A percentile compares a stretch with the other conserved stretches of the same genome.
phyloP scores from a whole-genome alignment of 2,797 vertebrate species.

The Rousettus madagascariensis region DNA sequence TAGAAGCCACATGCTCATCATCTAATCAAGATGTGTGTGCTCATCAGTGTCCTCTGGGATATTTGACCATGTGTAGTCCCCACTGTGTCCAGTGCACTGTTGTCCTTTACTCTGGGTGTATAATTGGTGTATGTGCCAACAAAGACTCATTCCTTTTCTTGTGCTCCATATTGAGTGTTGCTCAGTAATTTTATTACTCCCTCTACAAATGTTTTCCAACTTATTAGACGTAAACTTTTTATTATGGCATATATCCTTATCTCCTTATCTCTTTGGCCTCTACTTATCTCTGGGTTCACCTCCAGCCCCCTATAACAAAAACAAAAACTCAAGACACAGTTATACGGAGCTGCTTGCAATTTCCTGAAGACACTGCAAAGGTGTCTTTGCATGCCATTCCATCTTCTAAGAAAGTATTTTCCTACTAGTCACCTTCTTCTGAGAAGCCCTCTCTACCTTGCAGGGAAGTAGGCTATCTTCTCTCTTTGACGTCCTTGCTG shows the following conservation, averaged over 20 bases:
- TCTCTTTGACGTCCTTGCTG: not conserved
- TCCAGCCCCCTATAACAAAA: not conserved
- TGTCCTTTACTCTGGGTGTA: not conserved
- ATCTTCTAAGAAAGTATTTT: not conserved
- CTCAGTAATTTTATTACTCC: not conserved
- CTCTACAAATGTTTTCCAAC: not conserved
- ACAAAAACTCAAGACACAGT: not conserved
- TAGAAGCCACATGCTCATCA: accelerated
- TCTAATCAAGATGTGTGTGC: not conserved
- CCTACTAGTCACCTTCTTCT: not conserved
- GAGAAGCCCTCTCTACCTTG: not conserved
- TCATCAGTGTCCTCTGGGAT: no score
- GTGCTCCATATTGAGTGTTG: not conserved
- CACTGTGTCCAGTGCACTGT: accelerated
- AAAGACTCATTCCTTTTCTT: not conserved
- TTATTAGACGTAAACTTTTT: not conserved
- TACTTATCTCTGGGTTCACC: not conserved
- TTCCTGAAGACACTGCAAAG: not conserved
- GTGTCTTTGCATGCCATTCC: not conserved
- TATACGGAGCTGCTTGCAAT: not conserved
- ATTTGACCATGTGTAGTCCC: accelerated
- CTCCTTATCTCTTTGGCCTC: no score
- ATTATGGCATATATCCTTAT: not conserved
- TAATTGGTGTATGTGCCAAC: not conserved
- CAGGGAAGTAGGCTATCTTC: not conserved